phyloP scores from a whole-genome alignment of 2,888 invertebrate species.

The Synanthedon tipuliformis region DNA sequence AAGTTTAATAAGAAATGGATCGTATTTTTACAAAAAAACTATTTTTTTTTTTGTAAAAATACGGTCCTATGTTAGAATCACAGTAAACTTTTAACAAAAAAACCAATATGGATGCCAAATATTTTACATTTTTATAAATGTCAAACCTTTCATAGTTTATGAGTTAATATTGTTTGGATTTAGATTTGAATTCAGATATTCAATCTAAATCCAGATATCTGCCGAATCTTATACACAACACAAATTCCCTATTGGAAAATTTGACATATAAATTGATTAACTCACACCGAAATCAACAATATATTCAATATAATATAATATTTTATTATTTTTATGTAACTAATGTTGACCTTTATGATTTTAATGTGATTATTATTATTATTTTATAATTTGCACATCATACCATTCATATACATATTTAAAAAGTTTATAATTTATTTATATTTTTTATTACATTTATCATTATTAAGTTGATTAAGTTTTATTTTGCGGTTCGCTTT shows the following conservation, averaged over 20 bases:
- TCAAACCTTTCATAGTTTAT: too few relatives aligned
- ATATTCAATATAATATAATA: not conserved
- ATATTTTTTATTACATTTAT: conserved; percentile 14
- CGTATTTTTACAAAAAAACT: too few relatives aligned
- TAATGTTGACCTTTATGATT: conserved; percentile 19
- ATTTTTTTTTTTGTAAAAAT: too few relatives aligned
- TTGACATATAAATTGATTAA: not conserved
- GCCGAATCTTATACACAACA: too few relatives aligned
- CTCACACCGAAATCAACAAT: not conserved
- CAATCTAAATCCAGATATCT: too few relatives aligned
- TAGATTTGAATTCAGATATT: too few relatives aligned
- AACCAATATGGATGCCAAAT: too few relatives aligned
- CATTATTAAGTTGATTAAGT: conserved; percentile 22
- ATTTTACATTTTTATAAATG: too few relatives aligned
- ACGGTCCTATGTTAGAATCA: too few relatives aligned
- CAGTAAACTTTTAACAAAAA: too few relatives aligned
- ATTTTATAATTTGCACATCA: conserved; percentile 52
- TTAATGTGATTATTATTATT: conserved; percentile 36
- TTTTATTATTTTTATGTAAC: conserved; percentile 26
- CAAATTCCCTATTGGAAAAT: not conserved
- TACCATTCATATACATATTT: conserved; percentile 33
- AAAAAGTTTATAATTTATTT: conserved; percentile 8
- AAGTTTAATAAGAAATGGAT: too few relatives aligned
- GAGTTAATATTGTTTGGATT: too few relatives aligned
- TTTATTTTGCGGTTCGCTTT: conserved; percentile 39